Base-by-base conservation (phyloP, 2,113 vertebrate species). In the Malurus alboscapulatus region DNA sequence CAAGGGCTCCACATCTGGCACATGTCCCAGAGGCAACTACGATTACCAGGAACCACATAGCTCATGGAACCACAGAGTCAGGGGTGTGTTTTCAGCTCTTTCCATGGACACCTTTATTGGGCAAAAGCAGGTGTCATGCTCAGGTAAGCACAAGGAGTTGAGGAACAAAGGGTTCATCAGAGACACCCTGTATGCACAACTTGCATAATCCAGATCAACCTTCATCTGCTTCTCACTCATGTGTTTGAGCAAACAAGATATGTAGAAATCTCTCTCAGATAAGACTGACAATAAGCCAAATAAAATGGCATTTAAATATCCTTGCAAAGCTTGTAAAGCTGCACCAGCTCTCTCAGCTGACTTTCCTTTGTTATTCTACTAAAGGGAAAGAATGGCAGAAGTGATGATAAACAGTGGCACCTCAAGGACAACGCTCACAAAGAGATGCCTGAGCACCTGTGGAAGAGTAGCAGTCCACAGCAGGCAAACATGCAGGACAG, bases 231-330 rank as follows among this genome's bases (percentile, higher is more conserved):
- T 57, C 42, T 73, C 62, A 63, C 34, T 48, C n/a, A 44, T 1
- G 0, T 26, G 26, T 71, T 38, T 84, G 44, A 67, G 79, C 47
- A 90, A 79, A 90, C 17, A 86, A 80, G 38, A 16, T 69, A 66
- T 26, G 36, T 34, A 88, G 72, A 83, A 92, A 83, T 73, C 54
- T 73, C 10, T 36, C 55, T 38, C 74, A 74, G 27, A 63, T 32
- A 25, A 77, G 26, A 73, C 38, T 57, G 38, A 47, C 19, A 55
- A 53, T 21, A 86, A 88, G 48, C 51, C 47, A 86, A 77, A 75
- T 40, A 50, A 95, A 95, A 85, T 2, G 22, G 51, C 12, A 55
- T 47, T 88, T 92, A 83, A 92, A 67, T 59, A 92, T 55, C 63
- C 29, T 90, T 94, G 59, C 26, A 69, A 71, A 45, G 29, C 72